phyloP scores from a whole-genome alignment of 2,113 vertebrate species.

The Balaeniceps rex region DNA sequence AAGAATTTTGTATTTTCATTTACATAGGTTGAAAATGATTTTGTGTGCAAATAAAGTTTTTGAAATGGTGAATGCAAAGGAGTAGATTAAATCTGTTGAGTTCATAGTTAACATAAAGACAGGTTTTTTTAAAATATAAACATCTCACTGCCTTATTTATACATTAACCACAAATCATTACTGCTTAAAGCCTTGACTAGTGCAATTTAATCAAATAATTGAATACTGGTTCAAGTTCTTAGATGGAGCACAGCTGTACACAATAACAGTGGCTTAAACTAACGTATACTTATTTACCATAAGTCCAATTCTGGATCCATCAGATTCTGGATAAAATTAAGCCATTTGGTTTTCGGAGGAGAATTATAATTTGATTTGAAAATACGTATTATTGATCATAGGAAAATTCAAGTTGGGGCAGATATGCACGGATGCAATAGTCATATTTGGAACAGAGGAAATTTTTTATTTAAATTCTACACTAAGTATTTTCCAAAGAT shows the following conservation, averaged over 20 bases:
- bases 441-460: background rate
- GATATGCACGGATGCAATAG: background rate
- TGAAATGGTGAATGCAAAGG: background rate
- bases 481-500: background rate
- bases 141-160: background rate
- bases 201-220: background rate
- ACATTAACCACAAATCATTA: background rate
- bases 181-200: background rate
- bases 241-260: background rate
- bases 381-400: background rate
- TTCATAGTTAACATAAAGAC: background rate
- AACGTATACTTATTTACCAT: background rate
- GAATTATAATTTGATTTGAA: background rate
- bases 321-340: background rate
- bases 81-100: background rate
- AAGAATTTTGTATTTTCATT: accelerated
- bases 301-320: background rate
- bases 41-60: background rate
- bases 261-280: background rate
- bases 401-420: background rate
- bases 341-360: background rate
- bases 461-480: background rate
- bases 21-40: background rate
- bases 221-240: background rate
- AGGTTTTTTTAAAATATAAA: background rate